These are phyloP conservation scores for Dascyllus trimaculatus DNA, from an alignment of 2,113 vertebrate species.

Conservation along the genomic window DNA sequence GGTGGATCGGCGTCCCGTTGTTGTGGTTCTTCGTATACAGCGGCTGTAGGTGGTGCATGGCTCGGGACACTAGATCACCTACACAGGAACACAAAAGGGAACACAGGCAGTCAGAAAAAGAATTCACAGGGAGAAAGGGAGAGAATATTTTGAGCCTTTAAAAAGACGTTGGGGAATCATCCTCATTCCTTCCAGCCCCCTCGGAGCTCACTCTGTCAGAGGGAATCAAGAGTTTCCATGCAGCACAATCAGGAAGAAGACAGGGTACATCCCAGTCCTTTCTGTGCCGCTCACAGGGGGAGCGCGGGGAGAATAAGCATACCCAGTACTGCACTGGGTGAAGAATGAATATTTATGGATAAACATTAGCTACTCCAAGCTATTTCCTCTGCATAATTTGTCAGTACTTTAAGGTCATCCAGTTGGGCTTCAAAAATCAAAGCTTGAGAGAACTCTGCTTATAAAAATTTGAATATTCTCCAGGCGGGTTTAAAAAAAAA, in stretches of 20 bases:
- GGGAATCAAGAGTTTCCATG: slow-evolving; percentile 49
- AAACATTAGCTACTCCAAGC: slow-evolving; percentile 55
- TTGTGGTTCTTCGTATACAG: slow-evolving; percentile 91
- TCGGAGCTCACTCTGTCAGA: slow-evolving; percentile 48
- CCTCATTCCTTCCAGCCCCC: slow-evolving; percentile 49
- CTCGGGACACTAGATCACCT: slow-evolving; percentile 97
- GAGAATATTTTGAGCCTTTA: slow-evolving; percentile 61
- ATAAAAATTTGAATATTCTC: slow-evolving; percentile 46
- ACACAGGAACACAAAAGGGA: slow-evolving; percentile 35
- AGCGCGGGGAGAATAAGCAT: slow-evolving; percentile 21
- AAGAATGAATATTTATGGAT: slow-evolving; percentile 68
- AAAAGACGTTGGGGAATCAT: slow-evolving; percentile 51
- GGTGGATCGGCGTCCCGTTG: slow-evolving; percentile 93
- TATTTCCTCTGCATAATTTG: slow-evolving; percentile 60
- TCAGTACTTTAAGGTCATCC: slow-evolving; percentile 60
- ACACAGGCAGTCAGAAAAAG: neutral
- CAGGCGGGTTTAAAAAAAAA: neutral
- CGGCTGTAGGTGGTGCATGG: slow-evolving; percentile 96
- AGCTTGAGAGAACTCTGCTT: slow-evolving; percentile 32
- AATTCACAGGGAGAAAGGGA: slow-evolving; percentile 10
- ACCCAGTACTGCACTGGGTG: slow-evolving; percentile 29
- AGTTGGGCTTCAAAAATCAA: slow-evolving; percentile 44
- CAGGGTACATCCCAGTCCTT: slow-evolving; percentile 36
- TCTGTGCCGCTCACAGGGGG: slow-evolving; percentile 24
- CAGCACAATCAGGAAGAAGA: slow-evolving; percentile 44